Evolutionary conservation across 2,888 invertebrate genomes (phyloP).

Genomic region (Dastarcus helophoroides): DNA sequence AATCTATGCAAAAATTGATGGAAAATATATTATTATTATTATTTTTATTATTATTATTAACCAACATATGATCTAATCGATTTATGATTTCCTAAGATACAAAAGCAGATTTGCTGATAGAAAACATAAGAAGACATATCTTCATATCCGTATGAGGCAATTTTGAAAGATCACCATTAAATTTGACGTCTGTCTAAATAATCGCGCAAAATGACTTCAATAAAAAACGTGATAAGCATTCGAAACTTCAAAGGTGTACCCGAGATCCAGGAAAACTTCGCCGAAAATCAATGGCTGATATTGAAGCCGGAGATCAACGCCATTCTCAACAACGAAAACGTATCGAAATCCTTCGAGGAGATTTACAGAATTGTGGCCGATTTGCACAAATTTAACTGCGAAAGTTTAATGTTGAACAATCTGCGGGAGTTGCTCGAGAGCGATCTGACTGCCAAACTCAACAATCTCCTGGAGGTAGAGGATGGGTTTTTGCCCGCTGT

Average conservation of each 20-base stretch:
- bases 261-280: constrained; percentile 75
- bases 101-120: too few relatives aligned
- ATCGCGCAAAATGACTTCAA: constrained; percentile 6
- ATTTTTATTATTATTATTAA: too few relatives aligned
- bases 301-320: constrained; percentile 81
- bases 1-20: too few relatives aligned
- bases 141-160: too few relatives aligned
- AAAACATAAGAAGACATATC: too few relatives aligned
- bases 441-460: constrained; percentile 75
- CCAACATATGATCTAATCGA: too few relatives aligned
- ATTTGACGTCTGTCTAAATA: too few relatives aligned
- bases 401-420: constrained; percentile 73
- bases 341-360: constrained; percentile 79
- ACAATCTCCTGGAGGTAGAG: constrained; percentile 71
- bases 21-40: too few relatives aligned
- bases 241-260: constrained; percentile 51
- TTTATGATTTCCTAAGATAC: too few relatives aligned
- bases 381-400: constrained; percentile 91
- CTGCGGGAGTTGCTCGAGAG: constrained; percentile 69
- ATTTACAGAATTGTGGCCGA: constrained; percentile 91
- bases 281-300: constrained; percentile 81
- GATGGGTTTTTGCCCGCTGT: constrained; percentile 82
- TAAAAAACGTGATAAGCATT: constrained; percentile 8
- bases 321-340: constrained; percentile 79
- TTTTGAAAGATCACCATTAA: too few relatives aligned